Conservation (phyloP, 2,888 invertebrate genomes). For the Drosophila stalkeri region DNA sequence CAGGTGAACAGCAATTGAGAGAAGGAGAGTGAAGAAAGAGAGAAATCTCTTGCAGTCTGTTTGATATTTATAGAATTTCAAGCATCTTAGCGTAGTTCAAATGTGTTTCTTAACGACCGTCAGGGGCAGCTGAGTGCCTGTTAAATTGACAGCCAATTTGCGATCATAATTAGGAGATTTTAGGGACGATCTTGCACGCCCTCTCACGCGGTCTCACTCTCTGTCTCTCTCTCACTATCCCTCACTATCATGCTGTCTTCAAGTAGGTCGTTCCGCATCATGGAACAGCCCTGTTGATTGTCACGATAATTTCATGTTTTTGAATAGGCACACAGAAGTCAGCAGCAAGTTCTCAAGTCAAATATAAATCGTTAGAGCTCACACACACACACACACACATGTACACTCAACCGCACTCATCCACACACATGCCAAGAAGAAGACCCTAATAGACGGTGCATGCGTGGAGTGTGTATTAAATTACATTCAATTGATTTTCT, state of each 20-base stretch:
- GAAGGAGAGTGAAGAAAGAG: background rate
- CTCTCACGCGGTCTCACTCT: background rate
- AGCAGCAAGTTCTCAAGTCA: conserved; percentile 9
- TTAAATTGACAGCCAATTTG: conserved; percentile 67
- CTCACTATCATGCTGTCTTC: background rate
- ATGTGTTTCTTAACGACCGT: background rate
- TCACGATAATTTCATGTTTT: conserved; percentile 77
- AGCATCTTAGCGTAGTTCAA: background rate
- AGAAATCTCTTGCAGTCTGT: background rate
- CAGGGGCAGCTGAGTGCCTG: conserved; percentile 53
- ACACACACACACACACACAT: background rate
- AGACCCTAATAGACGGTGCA: conserved; percentile 26
- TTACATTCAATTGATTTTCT: conserved; percentile 27
- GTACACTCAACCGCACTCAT: background rate
- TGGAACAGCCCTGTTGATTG: conserved; percentile 54
- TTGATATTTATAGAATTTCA: background rate
- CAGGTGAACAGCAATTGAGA: conserved; percentile 57
- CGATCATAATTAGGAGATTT: conserved; percentile 58
- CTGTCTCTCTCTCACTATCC: no score
- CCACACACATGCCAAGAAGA: background rate
- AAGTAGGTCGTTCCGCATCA: background rate
- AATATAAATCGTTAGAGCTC: conserved; percentile 1
- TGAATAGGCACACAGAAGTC: conserved; percentile 52
- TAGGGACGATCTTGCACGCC: background rate
- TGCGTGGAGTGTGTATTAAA: conserved; percentile 34